Conservation (phyloP, 2,113 vertebrate species). For the Himantopus leucocephalus region DNA sequence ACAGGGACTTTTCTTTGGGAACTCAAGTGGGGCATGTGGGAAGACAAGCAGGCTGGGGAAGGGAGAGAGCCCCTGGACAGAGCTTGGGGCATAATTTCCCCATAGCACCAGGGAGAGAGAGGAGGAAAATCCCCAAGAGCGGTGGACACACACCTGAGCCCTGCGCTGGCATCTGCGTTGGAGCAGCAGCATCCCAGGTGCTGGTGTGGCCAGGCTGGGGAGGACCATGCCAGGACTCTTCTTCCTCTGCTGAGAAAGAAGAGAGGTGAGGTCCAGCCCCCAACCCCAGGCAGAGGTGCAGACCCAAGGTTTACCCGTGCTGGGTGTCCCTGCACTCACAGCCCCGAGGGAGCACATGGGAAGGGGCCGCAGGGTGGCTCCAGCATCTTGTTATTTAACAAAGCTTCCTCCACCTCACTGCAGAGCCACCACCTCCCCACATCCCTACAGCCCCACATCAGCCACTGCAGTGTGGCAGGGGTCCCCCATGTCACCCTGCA, state of each 20-base stretch:
- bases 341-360: background rate
- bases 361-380: background rate
- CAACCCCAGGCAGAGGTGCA: background rate
- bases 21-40: background rate
- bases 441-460: background rate
- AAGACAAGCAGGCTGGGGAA: background rate
- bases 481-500: accelerated
- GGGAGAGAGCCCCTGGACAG: background rate
- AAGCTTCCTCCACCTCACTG: background rate
- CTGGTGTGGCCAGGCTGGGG: slow-evolving; percentile 47
- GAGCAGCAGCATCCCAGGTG: slow-evolving; percentile 51
- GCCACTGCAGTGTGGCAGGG: accelerated
- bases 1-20: background rate
- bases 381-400: background rate
- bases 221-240: slow-evolving; percentile 54
- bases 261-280: background rate
- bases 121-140: background rate
- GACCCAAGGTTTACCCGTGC: background rate
- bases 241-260: slow-evolving; percentile 23
- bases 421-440: background rate
- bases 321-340: background rate
- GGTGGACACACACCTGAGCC: slow-evolving; percentile 67
- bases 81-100: background rate
- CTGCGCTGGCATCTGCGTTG: slow-evolving; percentile 26
- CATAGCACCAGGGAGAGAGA: background rate